Evolutionary conservation across 2,888 invertebrate species (phyloP).

Genomic region (Eupithecia subfuscata): DNA sequence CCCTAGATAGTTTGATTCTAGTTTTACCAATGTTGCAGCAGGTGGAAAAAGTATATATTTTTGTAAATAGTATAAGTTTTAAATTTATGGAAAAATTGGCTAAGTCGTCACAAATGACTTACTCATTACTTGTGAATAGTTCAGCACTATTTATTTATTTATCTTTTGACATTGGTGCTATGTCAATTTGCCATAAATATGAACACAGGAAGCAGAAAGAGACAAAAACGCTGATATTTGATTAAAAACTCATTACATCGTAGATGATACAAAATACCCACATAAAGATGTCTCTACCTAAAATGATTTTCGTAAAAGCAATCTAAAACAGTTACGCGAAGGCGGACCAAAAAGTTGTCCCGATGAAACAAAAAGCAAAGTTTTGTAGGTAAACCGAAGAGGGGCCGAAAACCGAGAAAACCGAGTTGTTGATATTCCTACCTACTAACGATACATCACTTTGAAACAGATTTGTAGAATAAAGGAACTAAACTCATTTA

Average conservation of each 20-base stretch:
- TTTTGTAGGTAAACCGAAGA: slow-evolving; percentile 43
- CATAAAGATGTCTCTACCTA: neutral
- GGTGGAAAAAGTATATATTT: neutral
- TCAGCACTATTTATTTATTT: no score
- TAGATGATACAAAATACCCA: neutral
- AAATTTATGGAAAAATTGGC: neutral
- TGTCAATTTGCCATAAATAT: neutral
- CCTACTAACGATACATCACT: neutral
- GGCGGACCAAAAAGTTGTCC: slow-evolving; percentile 49
- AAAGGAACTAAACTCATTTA: no score
- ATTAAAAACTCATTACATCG: neutral
- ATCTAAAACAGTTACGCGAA: slow-evolving; percentile 49
- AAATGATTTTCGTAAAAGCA: slow-evolving; percentile 46
- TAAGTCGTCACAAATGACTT: neutral
- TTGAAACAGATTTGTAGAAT: neutral
- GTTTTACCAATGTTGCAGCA: slow-evolving; percentile 29
- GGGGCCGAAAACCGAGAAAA: slow-evolving; percentile 39
- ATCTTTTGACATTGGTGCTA: neutral
- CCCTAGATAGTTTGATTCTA: slow-evolving; percentile 15
- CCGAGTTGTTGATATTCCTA: slow-evolving; percentile 20
- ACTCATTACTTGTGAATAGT: neutral
- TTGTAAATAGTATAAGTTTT: neutral
- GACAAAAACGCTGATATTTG: neutral
- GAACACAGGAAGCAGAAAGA: neutral
- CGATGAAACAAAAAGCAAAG: slow-evolving; percentile 50